Base-by-base conservation (phyloP, 2,888 invertebrate species). In the Cephus pygmeus region DNA sequence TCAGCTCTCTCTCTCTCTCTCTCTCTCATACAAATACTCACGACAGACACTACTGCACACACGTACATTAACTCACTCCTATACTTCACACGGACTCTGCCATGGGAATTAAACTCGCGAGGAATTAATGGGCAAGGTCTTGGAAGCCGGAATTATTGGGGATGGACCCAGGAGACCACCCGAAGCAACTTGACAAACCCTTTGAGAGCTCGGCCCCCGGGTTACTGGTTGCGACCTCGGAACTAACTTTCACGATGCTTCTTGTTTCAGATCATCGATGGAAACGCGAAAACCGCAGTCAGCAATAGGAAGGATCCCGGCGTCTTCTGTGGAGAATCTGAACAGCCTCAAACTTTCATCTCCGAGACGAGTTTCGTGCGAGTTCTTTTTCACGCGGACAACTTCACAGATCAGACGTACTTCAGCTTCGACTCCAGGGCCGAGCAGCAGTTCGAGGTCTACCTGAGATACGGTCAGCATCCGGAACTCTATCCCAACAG, bases 291-390 rank as follows among this genome's bases (percentile, higher is more conserved):
- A 92, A 97, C 97, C 34, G 96, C 96, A 90, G 96, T 97, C 68
- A 97, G 96, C 80, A 97, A 97, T 92, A 94, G 97, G 68, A 96
- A 96, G 87, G 97, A 97, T 86, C 97, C 97, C 0, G 98, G 98
- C 4, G 95, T 97, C 88, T 98, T 97, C 92, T 98, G 98, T 89
- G 98, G 98, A 0, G 98, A 98, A 91, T 97, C 97, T 75, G 98
- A 98, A 89, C 97, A 98, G 87, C 97, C 97, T 0, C 97, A 98
- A 92, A 97, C 97, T 36, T 98, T 98, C 93, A 98, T 98, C 92
- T 98, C 97, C 76, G 98, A 98, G 92, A 98, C 98, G 77, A 97
- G 96, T 91, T 97, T 97, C 92, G 97, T 98, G 79, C 97, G 97
- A 91, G 95, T 98, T 81, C 94, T 97, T 83, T 98, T 98, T 92